A percentile compares a stretch with the other conserved stretches of the same genome.
Evolutionary conservation across 2,113 vertebrate species (phyloP).

Genomic region (Callipepla californica): DNA sequence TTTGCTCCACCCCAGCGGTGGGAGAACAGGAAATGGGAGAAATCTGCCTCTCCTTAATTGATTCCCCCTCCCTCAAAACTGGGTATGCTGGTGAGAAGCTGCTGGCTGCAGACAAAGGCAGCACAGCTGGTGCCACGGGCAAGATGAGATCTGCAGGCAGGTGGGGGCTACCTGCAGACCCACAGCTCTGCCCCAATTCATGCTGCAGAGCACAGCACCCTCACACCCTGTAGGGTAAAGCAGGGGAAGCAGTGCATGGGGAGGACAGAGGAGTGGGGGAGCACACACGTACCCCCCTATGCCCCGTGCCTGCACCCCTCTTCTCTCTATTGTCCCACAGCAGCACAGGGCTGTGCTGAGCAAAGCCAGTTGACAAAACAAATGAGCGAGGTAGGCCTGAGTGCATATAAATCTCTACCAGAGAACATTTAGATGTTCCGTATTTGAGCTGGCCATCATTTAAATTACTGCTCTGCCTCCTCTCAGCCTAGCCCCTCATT

Average conservation of each 20-base stretch:
- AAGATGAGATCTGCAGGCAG: background rate
- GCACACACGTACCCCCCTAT: fast-evolving
- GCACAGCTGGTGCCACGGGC: fast-evolving
- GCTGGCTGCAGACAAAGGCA: background rate
- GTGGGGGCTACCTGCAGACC: background rate
- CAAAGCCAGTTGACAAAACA: constrained; percentile 60
- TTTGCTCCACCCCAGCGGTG: background rate
- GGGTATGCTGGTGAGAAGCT: background rate
- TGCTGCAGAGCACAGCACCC: background rate
- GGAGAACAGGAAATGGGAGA: background rate
- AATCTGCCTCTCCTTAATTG: fast-evolving
- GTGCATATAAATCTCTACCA: constrained; percentile 72
- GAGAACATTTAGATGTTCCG: constrained; percentile 75
- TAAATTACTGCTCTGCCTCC: constrained; percentile 77
- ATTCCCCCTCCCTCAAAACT: background rate
- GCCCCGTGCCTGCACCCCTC: background rate
- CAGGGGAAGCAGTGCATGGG: fast-evolving
- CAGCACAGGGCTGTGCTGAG: no score
- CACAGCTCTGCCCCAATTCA: background rate
- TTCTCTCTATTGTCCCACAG: background rate
- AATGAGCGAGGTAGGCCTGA: constrained; percentile 74
- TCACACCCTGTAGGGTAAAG: background rate
- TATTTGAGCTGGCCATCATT: constrained; percentile 75
- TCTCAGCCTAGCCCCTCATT: constrained; percentile 69
- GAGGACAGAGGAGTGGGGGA: no score